Conservation (phyloP, 2,113 vertebrate species). For the Serinus canaria region DNA sequence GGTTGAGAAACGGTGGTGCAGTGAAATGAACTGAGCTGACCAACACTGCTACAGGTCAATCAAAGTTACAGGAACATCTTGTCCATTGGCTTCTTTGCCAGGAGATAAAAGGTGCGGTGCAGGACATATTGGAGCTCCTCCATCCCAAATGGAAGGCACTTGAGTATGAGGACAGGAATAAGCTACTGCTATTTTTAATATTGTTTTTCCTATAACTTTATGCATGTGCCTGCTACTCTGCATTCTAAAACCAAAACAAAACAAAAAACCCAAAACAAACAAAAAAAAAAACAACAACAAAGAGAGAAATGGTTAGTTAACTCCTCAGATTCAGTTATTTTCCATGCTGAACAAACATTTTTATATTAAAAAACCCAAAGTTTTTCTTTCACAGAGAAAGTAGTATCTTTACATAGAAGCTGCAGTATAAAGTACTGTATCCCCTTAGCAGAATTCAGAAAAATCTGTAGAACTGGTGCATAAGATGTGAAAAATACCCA, state of each 20-base stretch:
- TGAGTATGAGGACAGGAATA: background rate
- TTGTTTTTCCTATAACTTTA: background rate
- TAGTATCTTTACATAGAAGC: background rate
- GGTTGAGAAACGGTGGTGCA: background rate
- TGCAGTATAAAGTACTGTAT: background rate
- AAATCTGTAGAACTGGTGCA: background rate
- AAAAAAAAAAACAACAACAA: background rate
- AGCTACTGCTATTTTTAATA: background rate
- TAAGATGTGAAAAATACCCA: background rate
- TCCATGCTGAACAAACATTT: background rate
- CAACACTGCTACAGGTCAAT: background rate
- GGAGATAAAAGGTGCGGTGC: background rate
- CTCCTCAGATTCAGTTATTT: background rate
- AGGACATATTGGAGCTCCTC: background rate
- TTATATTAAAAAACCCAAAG: background rate
- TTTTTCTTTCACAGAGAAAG: background rate
- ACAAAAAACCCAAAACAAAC: background rate
- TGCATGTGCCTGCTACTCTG: background rate
- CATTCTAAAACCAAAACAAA: background rate
- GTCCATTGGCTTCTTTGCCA: background rate
- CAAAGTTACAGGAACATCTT: background rate
- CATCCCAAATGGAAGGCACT: background rate
- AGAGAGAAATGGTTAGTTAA: background rate
- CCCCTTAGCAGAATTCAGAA: background rate
- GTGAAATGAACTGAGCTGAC: background rate